A percentile compares a stretch with the other conserved stretches of the same genome.
Evolutionary conservation across 2,797 vertebrate genomes (phyloP).

Genomic region (Psittacula echo): DNA sequence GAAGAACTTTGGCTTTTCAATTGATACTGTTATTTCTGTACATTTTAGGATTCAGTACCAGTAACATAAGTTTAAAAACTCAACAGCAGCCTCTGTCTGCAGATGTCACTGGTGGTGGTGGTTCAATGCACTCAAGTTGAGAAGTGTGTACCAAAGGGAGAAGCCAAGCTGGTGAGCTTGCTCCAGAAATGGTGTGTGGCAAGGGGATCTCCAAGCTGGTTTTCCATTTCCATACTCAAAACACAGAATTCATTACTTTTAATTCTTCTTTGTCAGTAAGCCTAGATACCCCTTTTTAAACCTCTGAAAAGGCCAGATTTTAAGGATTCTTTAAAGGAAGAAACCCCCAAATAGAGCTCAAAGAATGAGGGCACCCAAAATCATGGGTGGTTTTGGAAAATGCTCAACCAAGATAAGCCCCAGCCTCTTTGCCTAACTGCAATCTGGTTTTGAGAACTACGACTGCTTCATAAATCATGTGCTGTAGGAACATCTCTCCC

Average conservation of each 20-base stretch:
- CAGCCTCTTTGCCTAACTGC: neutral
- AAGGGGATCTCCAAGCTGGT: neutral
- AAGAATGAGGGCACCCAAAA: neutral
- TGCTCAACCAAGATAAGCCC: neutral
- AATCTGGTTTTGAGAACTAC: neutral
- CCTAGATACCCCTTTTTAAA: neutral
- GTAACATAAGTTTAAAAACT: neutral
- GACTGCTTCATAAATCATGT: neutral
- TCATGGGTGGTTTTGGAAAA: neutral
- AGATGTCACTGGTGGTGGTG: neutral
- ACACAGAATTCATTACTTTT: neutral
- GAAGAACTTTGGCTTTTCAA: neutral
- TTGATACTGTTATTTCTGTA: neutral
- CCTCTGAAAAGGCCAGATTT: neutral
- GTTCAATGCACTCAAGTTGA: neutral
- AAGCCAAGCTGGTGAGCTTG: neutral
- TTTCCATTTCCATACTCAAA: neutral
- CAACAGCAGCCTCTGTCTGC: neutral
- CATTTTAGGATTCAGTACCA: neutral
- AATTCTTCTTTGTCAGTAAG: neutral
- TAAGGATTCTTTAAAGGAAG: neutral
- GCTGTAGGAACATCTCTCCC: neutral
- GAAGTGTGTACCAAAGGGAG: neutral
- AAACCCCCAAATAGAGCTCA: neutral
- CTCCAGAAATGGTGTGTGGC: neutral